Conservation (phyloP, 2,888 invertebrate genomes). For the Eilema caniola region DNA sequence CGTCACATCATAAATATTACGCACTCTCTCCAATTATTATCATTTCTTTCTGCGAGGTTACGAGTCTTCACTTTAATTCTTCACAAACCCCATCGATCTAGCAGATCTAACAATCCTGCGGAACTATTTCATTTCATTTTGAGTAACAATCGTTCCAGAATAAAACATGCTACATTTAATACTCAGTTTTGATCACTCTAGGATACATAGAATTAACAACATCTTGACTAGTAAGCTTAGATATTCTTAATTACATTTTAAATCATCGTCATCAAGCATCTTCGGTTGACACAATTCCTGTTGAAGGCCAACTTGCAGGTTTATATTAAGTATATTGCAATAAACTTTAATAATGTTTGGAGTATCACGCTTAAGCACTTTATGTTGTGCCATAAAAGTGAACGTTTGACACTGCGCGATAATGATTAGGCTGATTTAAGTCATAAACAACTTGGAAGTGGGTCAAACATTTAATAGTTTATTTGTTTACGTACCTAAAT, state of each 20-base stretch:
- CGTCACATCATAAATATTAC: too few species aligned
- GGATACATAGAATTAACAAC: neutral
- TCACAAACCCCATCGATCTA: too few species aligned
- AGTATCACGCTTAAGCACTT: conserved; percentile 2
- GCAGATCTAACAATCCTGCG: too few species aligned
- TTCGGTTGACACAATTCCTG: conserved; percentile 6
- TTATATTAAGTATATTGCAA: conserved; percentile 1
- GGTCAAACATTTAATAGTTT: neutral
- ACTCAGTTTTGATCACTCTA: neutral
- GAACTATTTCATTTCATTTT: neutral
- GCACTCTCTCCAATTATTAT: too few species aligned
- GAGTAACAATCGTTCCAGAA: neutral
- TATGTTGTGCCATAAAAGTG: conserved; percentile 6
- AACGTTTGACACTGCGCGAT: neutral
- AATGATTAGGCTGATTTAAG: neutral
- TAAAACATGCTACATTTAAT: neutral
- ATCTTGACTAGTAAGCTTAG: neutral
- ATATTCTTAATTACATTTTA: neutral
- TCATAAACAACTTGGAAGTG: neutral
- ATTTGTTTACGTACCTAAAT: neutral
- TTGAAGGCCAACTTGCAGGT: conserved; percentile 14
- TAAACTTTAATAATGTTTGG: conserved; percentile 14
- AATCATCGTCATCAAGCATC: neutral
- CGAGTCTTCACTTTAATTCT: too few species aligned
- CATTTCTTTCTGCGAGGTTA: too few species aligned